Percentiles rank a stretch among this genome's conserved stretches.
Evolutionary conservation across 2,888 invertebrate species (phyloP).

Genomic region (Leptarthrus brevirostris): DNA sequence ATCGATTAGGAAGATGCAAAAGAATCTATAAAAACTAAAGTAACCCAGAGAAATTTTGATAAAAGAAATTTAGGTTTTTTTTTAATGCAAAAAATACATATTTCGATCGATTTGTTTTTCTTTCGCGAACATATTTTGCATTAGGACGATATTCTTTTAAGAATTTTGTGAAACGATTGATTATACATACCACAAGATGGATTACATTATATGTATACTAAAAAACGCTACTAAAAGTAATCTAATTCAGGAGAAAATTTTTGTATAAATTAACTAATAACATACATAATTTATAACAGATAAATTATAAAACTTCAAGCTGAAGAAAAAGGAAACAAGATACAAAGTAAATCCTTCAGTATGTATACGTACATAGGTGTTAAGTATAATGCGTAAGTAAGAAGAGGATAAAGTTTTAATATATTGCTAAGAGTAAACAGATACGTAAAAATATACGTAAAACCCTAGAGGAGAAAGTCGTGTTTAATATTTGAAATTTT

Average conservation of each 20-base stretch:
- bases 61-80: not conserved
- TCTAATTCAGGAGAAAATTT: conserved; percentile 36
- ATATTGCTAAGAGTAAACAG: conserved; percentile 41
- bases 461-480: conserved; percentile 11
- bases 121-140: not conserved
- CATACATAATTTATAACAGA: conserved; percentile 43
- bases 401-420: conserved; percentile 42
- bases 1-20: conserved; percentile 17
- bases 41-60: conserved; percentile 27
- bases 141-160: not conserved
- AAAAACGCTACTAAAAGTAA: conserved; percentile 48
- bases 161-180: conserved; percentile 12
- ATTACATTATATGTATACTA: conserved; percentile 58
- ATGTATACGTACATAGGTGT: conserved; percentile 65
- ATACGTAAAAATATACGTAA: conserved; percentile 8
- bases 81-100: not conserved
- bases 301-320: conserved; percentile 30
- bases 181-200: conserved; percentile 52
- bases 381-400: conserved; percentile 20
- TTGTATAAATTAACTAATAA: conserved; percentile 43
- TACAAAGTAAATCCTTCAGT: conserved; percentile 60
- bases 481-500: conserved; percentile 16
- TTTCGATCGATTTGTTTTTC: not conserved
- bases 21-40: conserved; percentile 3
- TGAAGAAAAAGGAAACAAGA: conserved; percentile 48